Evolutionary conservation across 2,113 vertebrate genomes (phyloP).

Genomic region (Austrofundulus limnaeus): DNA sequence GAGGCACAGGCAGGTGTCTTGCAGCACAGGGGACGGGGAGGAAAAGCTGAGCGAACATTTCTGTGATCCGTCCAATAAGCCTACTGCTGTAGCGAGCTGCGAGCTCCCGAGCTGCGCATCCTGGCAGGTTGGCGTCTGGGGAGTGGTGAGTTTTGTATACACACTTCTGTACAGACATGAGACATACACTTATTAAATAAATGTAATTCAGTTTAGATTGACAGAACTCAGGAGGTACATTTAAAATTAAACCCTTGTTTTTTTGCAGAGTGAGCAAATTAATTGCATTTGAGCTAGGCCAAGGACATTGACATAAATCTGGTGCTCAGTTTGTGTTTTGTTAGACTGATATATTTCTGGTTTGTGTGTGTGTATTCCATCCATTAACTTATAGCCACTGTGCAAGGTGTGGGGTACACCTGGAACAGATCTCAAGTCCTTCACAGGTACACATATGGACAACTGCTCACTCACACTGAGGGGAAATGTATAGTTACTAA

Average conservation of each 20-base stretch:
- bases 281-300: constrained; percentile 38
- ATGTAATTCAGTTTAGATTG: neutral
- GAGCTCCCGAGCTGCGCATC: constrained; percentile 85
- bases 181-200: constrained; percentile 12
- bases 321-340: too few relatives aligned
- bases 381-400: too few relatives aligned
- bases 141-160: constrained; percentile 82
- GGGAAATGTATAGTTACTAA: too few relatives aligned
- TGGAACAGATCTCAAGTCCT: too few relatives aligned
- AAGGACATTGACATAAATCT: too few relatives aligned
- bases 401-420: too few relatives aligned
- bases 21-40: constrained; percentile 74
- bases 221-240: too few relatives aligned
- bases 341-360: constrained; percentile 4
- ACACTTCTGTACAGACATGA: constrained; percentile 15
- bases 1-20: constrained; percentile 86
- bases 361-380: constrained; percentile 15
- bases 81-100: constrained; percentile 79
- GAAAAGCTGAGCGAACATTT: constrained; percentile 84
- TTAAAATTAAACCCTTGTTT: too few relatives aligned
- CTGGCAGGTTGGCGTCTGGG: constrained; percentile 94
- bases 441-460: too few relatives aligned
- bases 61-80: constrained; percentile 83
- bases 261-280: constrained; percentile 50
- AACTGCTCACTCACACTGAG: too few relatives aligned